These are phyloP conservation scores for Drosophila arawakana DNA, from an alignment of 1,140 invertebrate genomes.

Conservation along the genomic window DNA sequence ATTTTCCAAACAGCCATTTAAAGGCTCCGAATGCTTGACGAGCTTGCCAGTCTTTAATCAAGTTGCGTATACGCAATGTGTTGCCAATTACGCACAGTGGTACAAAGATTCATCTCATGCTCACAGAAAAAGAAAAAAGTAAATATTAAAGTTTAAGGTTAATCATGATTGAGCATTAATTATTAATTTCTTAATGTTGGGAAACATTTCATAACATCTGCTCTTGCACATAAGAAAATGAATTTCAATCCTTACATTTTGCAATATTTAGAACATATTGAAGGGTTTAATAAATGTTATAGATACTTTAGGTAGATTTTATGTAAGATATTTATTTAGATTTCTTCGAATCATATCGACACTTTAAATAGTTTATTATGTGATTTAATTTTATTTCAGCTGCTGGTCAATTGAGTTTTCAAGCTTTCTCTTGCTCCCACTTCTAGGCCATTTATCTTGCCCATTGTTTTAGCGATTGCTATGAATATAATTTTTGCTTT, in stretches of 20 bases:
- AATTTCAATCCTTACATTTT: too few species aligned
- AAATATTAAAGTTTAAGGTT: background rate
- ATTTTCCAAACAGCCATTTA: slow-evolving; percentile 59
- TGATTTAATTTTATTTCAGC: background rate
- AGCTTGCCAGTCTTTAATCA: slow-evolving; percentile 48
- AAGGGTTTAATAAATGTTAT: too few species aligned
- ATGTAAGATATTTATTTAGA: background rate
- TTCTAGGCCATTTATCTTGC: background rate
- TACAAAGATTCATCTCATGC: background rate
- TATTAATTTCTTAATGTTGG: too few species aligned
- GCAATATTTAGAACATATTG: too few species aligned
- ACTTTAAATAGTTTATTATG: slow-evolving; percentile 14
- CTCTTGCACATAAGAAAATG: too few species aligned
- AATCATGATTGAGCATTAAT: too few species aligned
- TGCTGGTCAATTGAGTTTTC: slow-evolving; percentile 7
- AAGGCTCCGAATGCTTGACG: slow-evolving; percentile 50
- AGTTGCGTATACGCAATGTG: slow-evolving; percentile 74
- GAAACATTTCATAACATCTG: too few species aligned
- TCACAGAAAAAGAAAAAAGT: background rate
- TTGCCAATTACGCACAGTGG: slow-evolving; percentile 56
- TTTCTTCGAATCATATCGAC: background rate
- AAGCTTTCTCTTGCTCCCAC: background rate
- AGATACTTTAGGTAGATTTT: too few species aligned
- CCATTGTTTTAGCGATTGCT: slow-evolving; percentile 48
- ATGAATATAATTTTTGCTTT: slow-evolving; percentile 55